Percentiles rank a stretch among this genome's conserved stretches.
These are phyloP conservation scores for Anarrhichthys ocellatus DNA, from an alignment of 2,113 vertebrate species.

Conservation along the genomic window DNA sequence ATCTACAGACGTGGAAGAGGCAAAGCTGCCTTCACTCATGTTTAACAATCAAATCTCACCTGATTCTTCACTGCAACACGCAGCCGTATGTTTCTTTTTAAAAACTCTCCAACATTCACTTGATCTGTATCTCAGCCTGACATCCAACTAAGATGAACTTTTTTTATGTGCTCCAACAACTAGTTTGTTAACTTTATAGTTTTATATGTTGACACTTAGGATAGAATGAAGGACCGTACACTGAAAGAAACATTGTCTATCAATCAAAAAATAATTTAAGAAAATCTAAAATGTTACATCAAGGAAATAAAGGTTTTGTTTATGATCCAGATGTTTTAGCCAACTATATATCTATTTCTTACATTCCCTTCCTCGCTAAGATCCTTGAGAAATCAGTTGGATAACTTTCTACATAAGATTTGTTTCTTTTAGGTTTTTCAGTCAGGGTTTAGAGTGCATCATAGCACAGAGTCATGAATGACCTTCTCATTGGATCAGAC, in stretches of 20 bases:
- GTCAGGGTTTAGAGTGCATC: background rate
- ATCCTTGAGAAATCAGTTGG: background rate
- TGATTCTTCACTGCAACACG: background rate
- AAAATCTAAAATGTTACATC: background rate
- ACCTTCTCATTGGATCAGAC: too few relatives aligned
- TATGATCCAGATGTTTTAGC: background rate
- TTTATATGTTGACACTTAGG: background rate
- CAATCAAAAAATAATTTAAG: background rate
- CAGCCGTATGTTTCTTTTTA: background rate
- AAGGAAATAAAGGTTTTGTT: background rate
- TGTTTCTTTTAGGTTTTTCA: background rate
- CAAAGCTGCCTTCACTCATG: background rate
- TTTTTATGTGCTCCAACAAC: background rate
- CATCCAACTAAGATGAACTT: background rate
- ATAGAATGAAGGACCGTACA: background rate
- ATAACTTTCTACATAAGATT: background rate
- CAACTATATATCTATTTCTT: background rate
- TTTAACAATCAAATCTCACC: slow-evolving; percentile 9
- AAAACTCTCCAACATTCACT: background rate
- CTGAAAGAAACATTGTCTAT: background rate
- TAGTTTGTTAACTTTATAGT: too few relatives aligned
- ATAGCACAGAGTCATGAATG: too few relatives aligned
- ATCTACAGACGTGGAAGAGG: slow-evolving; percentile 26
- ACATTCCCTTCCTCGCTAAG: background rate
- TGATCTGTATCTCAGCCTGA: background rate